These are phyloP conservation scores for Pseudococcus viburni DNA, from an alignment of 2,888 invertebrate species.

Conservation along the genomic window DNA sequence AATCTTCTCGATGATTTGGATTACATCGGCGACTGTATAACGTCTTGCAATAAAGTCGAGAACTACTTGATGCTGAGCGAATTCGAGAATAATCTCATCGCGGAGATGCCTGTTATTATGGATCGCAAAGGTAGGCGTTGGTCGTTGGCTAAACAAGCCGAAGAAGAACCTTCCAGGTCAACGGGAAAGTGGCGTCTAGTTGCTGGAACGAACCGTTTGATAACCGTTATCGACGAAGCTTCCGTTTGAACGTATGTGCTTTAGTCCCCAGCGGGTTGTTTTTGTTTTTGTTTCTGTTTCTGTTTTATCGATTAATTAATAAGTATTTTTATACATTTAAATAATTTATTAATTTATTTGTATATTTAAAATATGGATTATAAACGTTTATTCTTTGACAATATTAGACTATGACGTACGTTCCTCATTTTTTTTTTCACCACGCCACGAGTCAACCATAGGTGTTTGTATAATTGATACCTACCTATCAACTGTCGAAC, in stretches of 20 bases:
- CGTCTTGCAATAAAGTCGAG: constrained; percentile 87
- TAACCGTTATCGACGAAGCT: constrained; percentile 85
- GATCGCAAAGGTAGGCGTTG: constrained; percentile 81
- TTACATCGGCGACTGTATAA: constrained; percentile 86
- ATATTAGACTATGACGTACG: constrained; percentile 31
- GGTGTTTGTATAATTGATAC: background rate
- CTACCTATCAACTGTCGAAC: background rate
- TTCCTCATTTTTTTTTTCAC: background rate
- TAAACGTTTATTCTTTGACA: constrained; percentile 23
- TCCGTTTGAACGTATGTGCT: constrained; percentile 72
- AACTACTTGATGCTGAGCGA: constrained; percentile 89
- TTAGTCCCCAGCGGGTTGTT: background rate
- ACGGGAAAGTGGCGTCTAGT: constrained; percentile 72
- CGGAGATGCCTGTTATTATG: constrained; percentile 82
- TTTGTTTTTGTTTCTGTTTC: constrained; percentile 34
- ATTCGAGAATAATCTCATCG: constrained; percentile 87
- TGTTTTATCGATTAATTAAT: background rate
- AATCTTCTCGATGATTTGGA: constrained; percentile 84
- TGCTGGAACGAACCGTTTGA: constrained; percentile 76
- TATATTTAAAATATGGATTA: background rate
- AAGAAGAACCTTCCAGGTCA: constrained; percentile 69
- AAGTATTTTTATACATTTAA: background rate
- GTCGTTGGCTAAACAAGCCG: constrained; percentile 77
- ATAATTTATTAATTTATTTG: constrained; percentile 8
- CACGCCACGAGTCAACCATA: background rate